Percentiles rank a stretch among this genome's conserved stretches.
These are phyloP conservation scores for Nemapogon koenigi DNA, from an alignment of 2,888 invertebrate genomes.

Conservation along the genomic window DNA sequence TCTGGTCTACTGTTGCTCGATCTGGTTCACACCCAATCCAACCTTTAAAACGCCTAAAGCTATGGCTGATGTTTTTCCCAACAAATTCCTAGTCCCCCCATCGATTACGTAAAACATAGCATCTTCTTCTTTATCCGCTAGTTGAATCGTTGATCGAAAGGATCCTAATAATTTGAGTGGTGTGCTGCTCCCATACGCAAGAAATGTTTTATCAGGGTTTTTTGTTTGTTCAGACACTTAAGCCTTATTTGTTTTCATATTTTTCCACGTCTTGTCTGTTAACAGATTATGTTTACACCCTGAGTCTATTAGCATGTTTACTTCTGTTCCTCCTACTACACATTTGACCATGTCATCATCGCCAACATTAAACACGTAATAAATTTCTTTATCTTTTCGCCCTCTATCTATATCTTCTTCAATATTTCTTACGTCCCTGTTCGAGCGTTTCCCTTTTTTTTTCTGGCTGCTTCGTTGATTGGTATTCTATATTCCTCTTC, in stretches of 20 bases:
- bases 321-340: slow-evolving; percentile 18
- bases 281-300: slow-evolving; percentile 18
- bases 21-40: slow-evolving; percentile 4
- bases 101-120: slow-evolving; percentile 16
- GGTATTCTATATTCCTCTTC: no score
- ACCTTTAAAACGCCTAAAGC: slow-evolving; percentile 7
- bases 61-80: slow-evolving; percentile 17
- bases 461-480: no score
- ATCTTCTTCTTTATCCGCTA: background rate
- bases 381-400: slow-evolving; percentile 6
- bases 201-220: slow-evolving; percentile 4
- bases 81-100: slow-evolving; percentile 16
- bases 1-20: background rate
- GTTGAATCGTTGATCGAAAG: slow-evolving; percentile 5
- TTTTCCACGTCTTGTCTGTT: slow-evolving; percentile 10
- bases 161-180: slow-evolving; percentile 9
- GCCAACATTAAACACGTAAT: slow-evolving; percentile 15
- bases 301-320: slow-evolving; percentile 19
- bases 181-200: slow-evolving; percentile 12
- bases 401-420: no score
- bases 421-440: no score
- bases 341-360: slow-evolving; percentile 17
- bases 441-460: no score
- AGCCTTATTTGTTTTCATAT: slow-evolving; percentile 1
- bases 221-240: slow-evolving; percentile 3